Evolutionary conservation across 2,888 invertebrate species (phyloP).

Genomic region (Drosophila kanekoi): DNA sequence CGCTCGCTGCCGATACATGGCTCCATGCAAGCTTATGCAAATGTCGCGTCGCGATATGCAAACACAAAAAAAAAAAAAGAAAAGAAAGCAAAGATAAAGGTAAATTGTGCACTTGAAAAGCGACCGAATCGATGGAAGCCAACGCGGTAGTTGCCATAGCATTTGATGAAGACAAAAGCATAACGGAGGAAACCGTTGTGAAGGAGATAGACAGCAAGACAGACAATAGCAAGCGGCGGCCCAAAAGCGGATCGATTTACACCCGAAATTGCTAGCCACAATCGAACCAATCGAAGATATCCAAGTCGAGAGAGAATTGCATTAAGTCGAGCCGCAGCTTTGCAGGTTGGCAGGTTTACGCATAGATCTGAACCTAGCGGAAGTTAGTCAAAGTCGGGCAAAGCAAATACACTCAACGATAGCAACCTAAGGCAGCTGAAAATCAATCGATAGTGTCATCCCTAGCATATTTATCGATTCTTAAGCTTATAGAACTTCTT

Average conservation of each 20-base stretch:
- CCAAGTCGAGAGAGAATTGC: no score
- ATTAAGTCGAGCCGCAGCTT: no score
- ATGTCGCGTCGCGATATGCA: constrained; percentile 68
- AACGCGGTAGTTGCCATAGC: constrained; percentile 34
- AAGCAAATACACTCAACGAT: no score
- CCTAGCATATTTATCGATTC: no score
- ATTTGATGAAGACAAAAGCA: constrained; percentile 46
- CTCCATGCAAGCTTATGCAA: constrained; percentile 73
- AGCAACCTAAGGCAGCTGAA: no score
- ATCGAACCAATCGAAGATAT: no score
- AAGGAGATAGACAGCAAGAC: neutral
- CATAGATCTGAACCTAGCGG: no score
- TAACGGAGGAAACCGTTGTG: constrained; percentile 18
- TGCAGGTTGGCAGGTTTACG: no score
- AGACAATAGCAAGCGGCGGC: neutral
- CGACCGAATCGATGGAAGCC: constrained; percentile 56
- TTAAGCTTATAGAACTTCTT: no score
- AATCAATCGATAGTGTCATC: no score
- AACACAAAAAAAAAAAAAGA: constrained; percentile 18
- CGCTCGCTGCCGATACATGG: constrained; percentile 40
- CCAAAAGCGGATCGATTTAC: constrained; percentile 30
- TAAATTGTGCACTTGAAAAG: constrained; percentile 57
- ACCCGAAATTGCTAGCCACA: neutral
- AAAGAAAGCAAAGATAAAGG: constrained; percentile 11
- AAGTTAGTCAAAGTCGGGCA: no score